phyloP scores from a whole-genome alignment of 2,888 invertebrate species.

The Odontomyia ornata region DNA sequence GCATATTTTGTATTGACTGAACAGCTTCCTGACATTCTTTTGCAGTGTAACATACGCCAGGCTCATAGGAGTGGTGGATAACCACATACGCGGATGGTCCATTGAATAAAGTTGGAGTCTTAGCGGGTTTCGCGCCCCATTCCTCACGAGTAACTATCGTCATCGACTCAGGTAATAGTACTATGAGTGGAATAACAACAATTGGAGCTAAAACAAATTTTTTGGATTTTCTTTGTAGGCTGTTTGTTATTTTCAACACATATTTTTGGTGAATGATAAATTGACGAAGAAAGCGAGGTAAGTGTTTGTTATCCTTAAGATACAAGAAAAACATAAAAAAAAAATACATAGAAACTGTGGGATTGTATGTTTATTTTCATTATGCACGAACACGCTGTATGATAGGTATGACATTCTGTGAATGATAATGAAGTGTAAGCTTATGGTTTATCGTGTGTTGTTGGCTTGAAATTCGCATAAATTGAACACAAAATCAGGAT shows the following conservation, averaged over 20 bases:
- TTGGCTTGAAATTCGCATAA: too few relatives aligned
- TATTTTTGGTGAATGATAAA: background rate
- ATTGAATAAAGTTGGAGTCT: constrained; percentile 62
- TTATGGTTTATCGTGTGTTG: too few relatives aligned
- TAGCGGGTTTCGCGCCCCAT: constrained; percentile 70
- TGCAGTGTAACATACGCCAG: constrained; percentile 68
- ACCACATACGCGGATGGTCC: constrained; percentile 73
- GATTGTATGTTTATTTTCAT: too few relatives aligned
- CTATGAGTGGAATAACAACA: constrained; percentile 38
- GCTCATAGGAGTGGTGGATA: constrained; percentile 76
- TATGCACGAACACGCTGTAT: too few relatives aligned
- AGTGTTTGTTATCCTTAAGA: background rate
- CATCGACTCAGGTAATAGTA: constrained; percentile 33
- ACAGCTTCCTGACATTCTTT: constrained; percentile 68
- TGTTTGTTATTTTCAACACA: background rate
- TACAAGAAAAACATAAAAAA: too few relatives aligned
- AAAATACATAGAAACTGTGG: too few relatives aligned
- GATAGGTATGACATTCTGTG: too few relatives aligned
- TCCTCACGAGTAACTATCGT: constrained; percentile 62
- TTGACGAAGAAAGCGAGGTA: background rate
- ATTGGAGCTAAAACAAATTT: constrained; percentile 36
- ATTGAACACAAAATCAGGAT: too few relatives aligned
- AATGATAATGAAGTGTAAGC: too few relatives aligned
- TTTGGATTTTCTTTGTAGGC: constrained; percentile 10
- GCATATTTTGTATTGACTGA: constrained; percentile 72